Evolutionary conservation across 1,140 invertebrate genomes (phyloP), one percentile per base, ranked within the genome.

Genomic region (Micrasema minimum): DNA sequence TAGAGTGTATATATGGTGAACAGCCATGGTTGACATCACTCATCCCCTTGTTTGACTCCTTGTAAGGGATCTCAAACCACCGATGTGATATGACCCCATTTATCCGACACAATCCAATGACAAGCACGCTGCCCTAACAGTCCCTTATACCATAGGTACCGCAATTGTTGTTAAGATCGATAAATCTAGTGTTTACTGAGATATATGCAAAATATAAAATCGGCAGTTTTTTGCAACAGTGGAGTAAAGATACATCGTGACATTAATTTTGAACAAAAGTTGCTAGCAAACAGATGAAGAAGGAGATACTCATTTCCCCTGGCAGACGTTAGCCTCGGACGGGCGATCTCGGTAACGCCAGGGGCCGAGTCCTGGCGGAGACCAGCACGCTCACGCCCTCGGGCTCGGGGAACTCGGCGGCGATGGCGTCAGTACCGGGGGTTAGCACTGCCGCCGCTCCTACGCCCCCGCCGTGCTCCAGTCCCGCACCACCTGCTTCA

Each of bases 221-320:
- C n/a, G n/a, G n/a, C n/a, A n/a, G n/a, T n/a, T n/a, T n/a, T n/a
- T n/a, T n/a, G n/a, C n/a, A n/a, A n/a, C n/a, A n/a, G n/a, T n/a
- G n/a, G n/a, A n/a, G n/a, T n/a, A n/a, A n/a, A n/a, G 18, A 45
- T 14, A 86, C 85, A 72, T 86, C 82, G 18, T 81, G 80, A 77
- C 85, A 96, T 88, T 92, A 91, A 83, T 99, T 99, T 12, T 99
- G 85, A 51, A 99, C 90, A 84, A 97, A 99, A 83, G 97, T 96
- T 20, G 96, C 97, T 0, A 95, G 93, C 77, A 99, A 94, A 1
- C 99, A 83, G 97, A 99, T 99, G 79, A 97, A 98, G 1, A 99
- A 87, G 41, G 95, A 97, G 82, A 97, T n/a, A 98, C 85, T 99
- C 97, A 80, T 99, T 99, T 72, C 97, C n/a, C 98, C 85, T 99